Base-by-base conservation (phyloP, 37 sponge, comb jelly and placozoan species). In the Lycopodina hypogea region DNA sequence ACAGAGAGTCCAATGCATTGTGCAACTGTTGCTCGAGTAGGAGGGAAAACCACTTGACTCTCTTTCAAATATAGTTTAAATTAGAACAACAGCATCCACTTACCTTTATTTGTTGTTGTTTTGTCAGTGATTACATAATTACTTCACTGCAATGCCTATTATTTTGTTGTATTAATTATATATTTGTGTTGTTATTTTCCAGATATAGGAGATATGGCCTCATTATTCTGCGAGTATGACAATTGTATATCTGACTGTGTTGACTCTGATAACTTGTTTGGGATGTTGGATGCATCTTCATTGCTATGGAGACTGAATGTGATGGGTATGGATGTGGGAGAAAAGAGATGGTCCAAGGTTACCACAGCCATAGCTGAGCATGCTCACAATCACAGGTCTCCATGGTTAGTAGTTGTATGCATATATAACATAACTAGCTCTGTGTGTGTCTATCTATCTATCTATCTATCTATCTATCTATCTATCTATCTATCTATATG, bases 231-330 rank as follows among this genome's bases (percentile, higher is more conserved):
- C 11, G 87, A 86, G 56, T 91, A 65, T 75, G 92, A 91, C 53
- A 70, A 56, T 26, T 59, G 75, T 0, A 24, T 91, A 36, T 52
- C 37, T n/a, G 24, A 65, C 0, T 69, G 45, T 9, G 71, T 70
- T 14, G 22, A 28, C 8, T n/a, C 84, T 42, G 80, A 79, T n/a
- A 82, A 91, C 32, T 26, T 71, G 8, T 65, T 71, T 39, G 80
- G 78, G 14, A 78, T 92, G 38, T 38, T 92, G 28, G 92, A 92
- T 84, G 84, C 84, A 12, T 83, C 88, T 24, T 92, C 92, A 2
- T 70, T 92, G 72, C 81, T 92, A 19, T 92, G 92, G 92, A 77
- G 92, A 75, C 72, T 92, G 29, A 63, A 87, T 11, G 63, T 81
- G 12, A 59, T 67, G n/a, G 81, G 85, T 42, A 66, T 83, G 18